Percentiles rank a stretch among this genome's conserved stretches.
These are phyloP conservation scores for Phenganax marumi DNA, from an alignment of 92 coral and sea anemone species.

Conservation along the genomic window DNA sequence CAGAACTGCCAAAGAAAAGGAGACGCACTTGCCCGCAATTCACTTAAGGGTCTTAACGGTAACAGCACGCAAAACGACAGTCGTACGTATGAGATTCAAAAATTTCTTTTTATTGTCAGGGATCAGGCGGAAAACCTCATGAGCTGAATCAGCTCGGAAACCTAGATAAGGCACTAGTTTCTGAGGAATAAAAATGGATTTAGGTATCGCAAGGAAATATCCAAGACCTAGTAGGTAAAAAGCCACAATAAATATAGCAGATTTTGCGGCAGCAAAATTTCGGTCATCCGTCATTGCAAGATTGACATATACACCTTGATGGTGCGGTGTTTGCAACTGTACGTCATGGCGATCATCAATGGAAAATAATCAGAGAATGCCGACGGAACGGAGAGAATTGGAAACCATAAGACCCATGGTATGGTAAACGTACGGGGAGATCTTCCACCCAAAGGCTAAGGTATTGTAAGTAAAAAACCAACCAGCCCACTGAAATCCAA, in stretches of 20 bases:
- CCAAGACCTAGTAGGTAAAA: conserved; percentile 36
- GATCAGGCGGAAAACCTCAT: conserved; percentile 34
- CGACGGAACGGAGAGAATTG: conserved; percentile 37
- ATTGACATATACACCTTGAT: neutral
- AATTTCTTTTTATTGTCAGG: conserved; percentile 42
- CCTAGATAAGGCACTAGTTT: no score
- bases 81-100: conserved; percentile 25
- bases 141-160: no score
- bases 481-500: conserved; percentile 61
- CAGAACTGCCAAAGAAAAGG: conserved; percentile 41
- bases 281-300: neutral
- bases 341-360: conserved; percentile 27
- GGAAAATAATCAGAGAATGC: conserved; percentile 50
- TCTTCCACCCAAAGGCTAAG: conserved; percentile 66
- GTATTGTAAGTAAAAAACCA: conserved; percentile 59
- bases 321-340: neutral
- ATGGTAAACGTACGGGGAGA: conserved; percentile 51
- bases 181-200: conserved; percentile 29
- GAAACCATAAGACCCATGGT: conserved; percentile 56
- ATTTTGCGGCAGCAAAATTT: conserved; percentile 11
- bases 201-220: conserved; percentile 47
- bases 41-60: conserved; percentile 36
- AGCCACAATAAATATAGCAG: conserved; percentile 36
- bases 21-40: conserved; percentile 45
- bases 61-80: neutral